phyloP scores from a whole-genome alignment of 2,797 vertebrate genomes.

The Etheostoma perlongum region DNA sequence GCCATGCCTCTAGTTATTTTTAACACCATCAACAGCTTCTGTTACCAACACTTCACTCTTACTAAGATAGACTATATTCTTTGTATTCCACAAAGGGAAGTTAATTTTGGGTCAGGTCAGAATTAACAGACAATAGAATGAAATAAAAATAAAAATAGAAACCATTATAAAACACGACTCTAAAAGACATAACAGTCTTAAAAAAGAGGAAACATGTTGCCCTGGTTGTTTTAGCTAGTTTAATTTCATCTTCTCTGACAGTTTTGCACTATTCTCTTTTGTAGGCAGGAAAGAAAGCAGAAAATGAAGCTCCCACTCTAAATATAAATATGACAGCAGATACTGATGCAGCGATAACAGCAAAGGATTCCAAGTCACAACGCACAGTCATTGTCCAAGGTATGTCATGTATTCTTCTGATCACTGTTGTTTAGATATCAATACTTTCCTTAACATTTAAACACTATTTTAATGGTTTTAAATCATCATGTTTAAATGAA shows the following conservation, averaged over 20 bases:
- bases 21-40: conserved; percentile 54
- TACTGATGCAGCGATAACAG: conserved; percentile 34
- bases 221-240: not conserved
- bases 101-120: too few relatives aligned
- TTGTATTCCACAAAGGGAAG: conserved; percentile 12
- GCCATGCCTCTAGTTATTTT: conserved; percentile 63
- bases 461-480: not conserved
- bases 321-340: conserved; percentile 69
- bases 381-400: conserved; percentile 58
- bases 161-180: too few relatives aligned
- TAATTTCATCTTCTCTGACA: not conserved
- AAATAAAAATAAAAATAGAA: too few relatives aligned
- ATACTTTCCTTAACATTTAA: not conserved
- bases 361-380: conserved; percentile 45
- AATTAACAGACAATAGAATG: too few relatives aligned
- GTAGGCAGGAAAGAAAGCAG: conserved; percentile 54
- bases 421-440: not conserved
- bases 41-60: conserved; percentile 38
- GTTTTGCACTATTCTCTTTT: conserved; percentile 28
- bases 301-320: conserved; percentile 50
- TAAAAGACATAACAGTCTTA: not conserved
- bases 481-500: not conserved
- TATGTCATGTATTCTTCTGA: conserved; percentile 47
- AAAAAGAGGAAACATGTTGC: not conserved
- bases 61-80: conserved; percentile 3